Conservation (phyloP, 2,113 vertebrate genomes). For the Ondatra zibethicus region DNA sequence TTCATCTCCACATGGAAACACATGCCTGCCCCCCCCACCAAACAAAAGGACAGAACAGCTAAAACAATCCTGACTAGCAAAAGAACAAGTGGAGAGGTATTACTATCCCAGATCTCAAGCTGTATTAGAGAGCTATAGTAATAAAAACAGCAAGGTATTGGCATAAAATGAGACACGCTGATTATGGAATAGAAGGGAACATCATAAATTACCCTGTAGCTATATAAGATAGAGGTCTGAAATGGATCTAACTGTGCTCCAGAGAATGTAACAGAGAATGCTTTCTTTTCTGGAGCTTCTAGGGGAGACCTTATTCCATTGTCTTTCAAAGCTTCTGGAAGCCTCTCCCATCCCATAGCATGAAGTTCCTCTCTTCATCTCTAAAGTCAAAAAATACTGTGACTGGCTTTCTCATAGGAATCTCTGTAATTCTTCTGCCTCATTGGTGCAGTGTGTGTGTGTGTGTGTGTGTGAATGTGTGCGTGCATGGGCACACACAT, state of each 20-base stretch:
- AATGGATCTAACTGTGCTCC: neutral
- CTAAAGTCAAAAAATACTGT: neutral
- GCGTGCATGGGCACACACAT: neutral
- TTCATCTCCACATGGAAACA: neutral
- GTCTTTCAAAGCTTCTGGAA: neutral
- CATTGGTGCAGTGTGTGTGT: neutral
- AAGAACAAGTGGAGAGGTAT: no score
- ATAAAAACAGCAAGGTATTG: neutral
- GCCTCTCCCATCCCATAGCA: neutral
- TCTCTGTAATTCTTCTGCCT: neutral
- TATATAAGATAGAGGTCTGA: neutral
- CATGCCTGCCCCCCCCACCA: no score
- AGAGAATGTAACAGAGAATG: neutral
- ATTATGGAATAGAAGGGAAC: neutral
- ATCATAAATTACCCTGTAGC: neutral
- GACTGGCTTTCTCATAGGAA: neutral
- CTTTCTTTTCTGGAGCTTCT: neutral
- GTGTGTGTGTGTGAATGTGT: neutral
- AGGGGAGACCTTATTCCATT: no score
- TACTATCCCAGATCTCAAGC: neutral
- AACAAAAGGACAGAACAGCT: no score
- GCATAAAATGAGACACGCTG: neutral
- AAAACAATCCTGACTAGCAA: neutral
- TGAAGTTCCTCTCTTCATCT: neutral
- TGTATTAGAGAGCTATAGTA: neutral